Evolutionary conservation across 2,888 invertebrate genomes (phyloP), one percentile per base, ranked within the genome.

Genomic region (Julus scanicus): DNA sequence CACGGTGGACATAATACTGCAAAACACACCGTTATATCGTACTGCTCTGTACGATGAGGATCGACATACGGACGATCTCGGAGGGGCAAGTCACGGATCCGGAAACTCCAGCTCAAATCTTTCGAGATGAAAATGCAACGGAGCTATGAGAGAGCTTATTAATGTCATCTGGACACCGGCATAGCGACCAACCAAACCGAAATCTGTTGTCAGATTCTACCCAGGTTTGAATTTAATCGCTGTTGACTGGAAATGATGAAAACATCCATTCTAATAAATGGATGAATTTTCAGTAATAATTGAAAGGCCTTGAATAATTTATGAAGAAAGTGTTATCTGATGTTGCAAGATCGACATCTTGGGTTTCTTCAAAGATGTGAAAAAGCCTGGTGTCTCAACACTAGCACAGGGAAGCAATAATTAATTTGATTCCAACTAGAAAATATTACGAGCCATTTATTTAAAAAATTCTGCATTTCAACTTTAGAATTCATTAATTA

Each of bases 1-100:
- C 91, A 94, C 94, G 0, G 93, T 94, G 2, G 94, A 94, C 89
- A 92, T 94, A n/a, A 92, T 95, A 20, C 92, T 94, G 89, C 93
- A 94, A 83, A 93, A 94, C 20, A 93, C 94, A 53, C 94, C 94
- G 15, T 91, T 94, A 87, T 94, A 92, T 88, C 90, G 90, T 89
- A 90, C 90, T 20, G 90, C 90, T 85, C 90, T 91, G 53, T 87
- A 89, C 39, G 89, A 89, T 48, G 90, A 89, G 8, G 86, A 89
- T 39, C 53, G 85, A 17, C 84, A 87, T 17, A 84, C 84, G 2
- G 89, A 89, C 63, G 90, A 90, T 39, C 88, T 86, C n/a, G 83
- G 84, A 49, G 88, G 85, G 5, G 88, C 89, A 4, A 89, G 88
- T 63, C 57, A 88, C 39, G 89, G 89, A 37, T 89, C 89, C 11